A percentile compares a stretch with the other conserved stretches of the same genome.
phyloP scores from a whole-genome alignment of 1,140 invertebrate genomes.

The Hycleus phaleratus region DNA sequence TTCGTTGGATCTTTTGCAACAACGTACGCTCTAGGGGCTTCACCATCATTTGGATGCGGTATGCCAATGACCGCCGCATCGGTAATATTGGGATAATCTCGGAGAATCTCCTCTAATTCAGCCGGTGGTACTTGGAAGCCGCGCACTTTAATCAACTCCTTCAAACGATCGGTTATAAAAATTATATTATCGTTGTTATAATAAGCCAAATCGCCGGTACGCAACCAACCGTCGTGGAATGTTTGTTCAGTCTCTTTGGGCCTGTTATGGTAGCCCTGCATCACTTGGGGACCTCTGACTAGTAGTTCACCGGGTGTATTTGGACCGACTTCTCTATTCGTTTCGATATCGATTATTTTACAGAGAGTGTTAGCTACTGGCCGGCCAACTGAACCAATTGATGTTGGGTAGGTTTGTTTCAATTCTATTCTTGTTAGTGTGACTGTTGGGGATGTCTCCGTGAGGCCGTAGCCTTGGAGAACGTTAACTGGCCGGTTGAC shows the following conservation, averaged over 20 bases:
- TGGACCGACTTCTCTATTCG: constrained; percentile 44
- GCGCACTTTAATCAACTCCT: constrained; percentile 76
- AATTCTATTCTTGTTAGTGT: constrained; percentile 17
- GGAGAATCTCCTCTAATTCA: constrained; percentile 64
- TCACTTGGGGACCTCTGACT: constrained; percentile 58
- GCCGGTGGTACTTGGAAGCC: constrained; percentile 69
- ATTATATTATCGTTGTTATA: constrained; percentile 60
- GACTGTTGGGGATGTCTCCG: constrained; percentile 49
- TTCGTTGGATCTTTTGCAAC: constrained; percentile 42
- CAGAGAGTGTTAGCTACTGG: constrained; percentile 52
- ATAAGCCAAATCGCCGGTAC: constrained; percentile 70
- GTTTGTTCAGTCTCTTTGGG: constrained; percentile 54
- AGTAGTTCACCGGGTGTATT: constrained; percentile 55
- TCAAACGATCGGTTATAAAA: constrained; percentile 67
- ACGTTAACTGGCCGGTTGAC: constrained; percentile 1
- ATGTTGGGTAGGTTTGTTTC: constrained; percentile 33
- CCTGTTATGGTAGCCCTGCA: constrained; percentile 69
- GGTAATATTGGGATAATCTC: constrained; percentile 54
- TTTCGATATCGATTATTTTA: constrained; percentile 54
- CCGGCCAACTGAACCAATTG: constrained; percentile 50
- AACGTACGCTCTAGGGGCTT: constrained; percentile 67
- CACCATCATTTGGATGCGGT: constrained; percentile 61
- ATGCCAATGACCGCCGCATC: constrained; percentile 70
- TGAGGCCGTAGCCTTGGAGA: constrained; percentile 54
- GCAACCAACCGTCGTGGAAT: constrained; percentile 59